phyloP scores from a whole-genome alignment of 1,140 invertebrate species.

The Drosophila kepulauana region DNA sequence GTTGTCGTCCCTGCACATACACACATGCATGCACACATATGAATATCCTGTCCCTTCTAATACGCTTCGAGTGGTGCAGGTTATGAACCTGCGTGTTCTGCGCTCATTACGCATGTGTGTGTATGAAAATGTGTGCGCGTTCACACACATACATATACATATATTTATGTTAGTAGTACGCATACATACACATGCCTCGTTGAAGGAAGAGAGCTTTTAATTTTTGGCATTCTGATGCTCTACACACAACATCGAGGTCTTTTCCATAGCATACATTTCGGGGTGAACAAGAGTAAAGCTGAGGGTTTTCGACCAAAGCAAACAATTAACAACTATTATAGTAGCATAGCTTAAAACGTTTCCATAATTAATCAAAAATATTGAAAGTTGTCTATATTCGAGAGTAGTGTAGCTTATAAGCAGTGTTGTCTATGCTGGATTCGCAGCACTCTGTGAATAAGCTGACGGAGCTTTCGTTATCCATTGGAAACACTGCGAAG shows the following conservation, averaged over 20 bases:
- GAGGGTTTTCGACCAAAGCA: too few species aligned
- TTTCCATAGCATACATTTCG: constrained; percentile 46
- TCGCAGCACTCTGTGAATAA: constrained; percentile 52
- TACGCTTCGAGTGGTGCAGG: constrained; percentile 79
- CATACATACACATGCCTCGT: constrained; percentile 49
- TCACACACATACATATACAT: constrained; percentile 25
- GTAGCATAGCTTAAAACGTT: neutral
- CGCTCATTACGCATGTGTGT: constrained; percentile 71
- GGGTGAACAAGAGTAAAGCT: neutral
- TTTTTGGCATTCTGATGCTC: constrained; percentile 78
- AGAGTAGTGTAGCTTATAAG: constrained; percentile 21
- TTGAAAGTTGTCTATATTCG: neutral
- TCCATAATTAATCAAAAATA: neutral
- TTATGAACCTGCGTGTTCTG: constrained; percentile 82
- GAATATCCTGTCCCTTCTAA: constrained; percentile 66
- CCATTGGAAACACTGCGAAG: constrained; percentile 77
- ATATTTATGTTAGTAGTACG: constrained; percentile 76
- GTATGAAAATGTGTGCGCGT: constrained; percentile 38
- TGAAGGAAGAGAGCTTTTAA: constrained; percentile 76
- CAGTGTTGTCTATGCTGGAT: constrained; percentile 43
- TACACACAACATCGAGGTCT: constrained; percentile 42
- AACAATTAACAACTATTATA: neutral
- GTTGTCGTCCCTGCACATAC: constrained; percentile 42
- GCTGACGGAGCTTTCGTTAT: constrained; percentile 75
- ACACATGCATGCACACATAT: constrained; percentile 13